Evolutionary conservation across 2,888 invertebrate genomes (phyloP).

Genomic region (Melipona beecheii): DNA sequence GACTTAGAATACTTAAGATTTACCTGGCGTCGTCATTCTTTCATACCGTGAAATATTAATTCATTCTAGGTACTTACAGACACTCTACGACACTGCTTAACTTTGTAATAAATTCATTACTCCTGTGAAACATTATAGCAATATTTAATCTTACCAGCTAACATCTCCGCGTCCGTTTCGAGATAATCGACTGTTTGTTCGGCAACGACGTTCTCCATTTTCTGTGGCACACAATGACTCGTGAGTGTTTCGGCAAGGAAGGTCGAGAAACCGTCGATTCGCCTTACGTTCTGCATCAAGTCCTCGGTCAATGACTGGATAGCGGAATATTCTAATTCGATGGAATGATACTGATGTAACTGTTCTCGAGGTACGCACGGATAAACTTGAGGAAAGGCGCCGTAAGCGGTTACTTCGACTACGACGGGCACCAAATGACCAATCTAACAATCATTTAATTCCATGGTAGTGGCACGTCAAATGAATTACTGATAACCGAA

Average conservation of each 20-base stretch:
- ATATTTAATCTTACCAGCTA: slow-evolving; percentile 20
- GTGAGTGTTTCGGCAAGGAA: not conserved
- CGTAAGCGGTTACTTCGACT: slow-evolving; percentile 86
- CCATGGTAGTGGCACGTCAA: no score
- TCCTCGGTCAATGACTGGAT: slow-evolving; percentile 76
- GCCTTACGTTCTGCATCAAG: slow-evolving; percentile 44
- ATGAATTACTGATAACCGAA: no score
- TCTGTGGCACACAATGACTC: slow-evolving; percentile 7
- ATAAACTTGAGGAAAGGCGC: slow-evolving; percentile 87
- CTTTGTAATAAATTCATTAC: not conserved
- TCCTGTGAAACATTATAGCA: not conserved
- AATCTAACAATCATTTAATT: slow-evolving; percentile 82
- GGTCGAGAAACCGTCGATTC: not conserved
- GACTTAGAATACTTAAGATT: not conserved
- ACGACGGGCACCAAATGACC: slow-evolving; percentile 85
- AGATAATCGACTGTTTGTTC: not conserved
- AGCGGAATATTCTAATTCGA: slow-evolving; percentile 85
- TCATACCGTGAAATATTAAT: not conserved
- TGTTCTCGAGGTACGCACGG: slow-evolving; percentile 84
- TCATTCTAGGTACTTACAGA: not conserved
- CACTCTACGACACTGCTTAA: not conserved
- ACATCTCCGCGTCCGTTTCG: not conserved
- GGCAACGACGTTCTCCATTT: not conserved
- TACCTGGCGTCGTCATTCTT: not conserved
- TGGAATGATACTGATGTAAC: slow-evolving; percentile 76